Evolutionary conservation across 2,888 invertebrate genomes (phyloP), one percentile per base, ranked within the genome.

Genomic region (Stenotaenia linearis): DNA sequence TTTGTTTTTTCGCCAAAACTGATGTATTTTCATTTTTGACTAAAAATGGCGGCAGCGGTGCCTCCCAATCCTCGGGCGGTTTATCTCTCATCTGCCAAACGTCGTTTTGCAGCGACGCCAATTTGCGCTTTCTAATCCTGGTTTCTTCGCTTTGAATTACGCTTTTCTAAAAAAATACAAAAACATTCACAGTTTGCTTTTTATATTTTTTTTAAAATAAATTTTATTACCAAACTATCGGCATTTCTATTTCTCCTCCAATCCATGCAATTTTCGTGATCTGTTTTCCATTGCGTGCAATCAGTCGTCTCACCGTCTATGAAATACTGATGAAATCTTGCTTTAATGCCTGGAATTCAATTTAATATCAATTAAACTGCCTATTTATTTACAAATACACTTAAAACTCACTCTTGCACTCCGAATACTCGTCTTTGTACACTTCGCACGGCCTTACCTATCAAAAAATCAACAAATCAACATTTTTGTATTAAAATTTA

Each of bases 321-420:
- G 85, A 95, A 97, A 85, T 94, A 92, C 86, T 96, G 96, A 85
- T 96, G 92, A 83, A 96, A 94, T 82, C 95, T 89, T 0, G 89
- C 92, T 86, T 87, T 90, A 23, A 93, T 87, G 83, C 77, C 77
- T 77, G 30, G 9, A 30, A 18, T 35, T 23, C 7, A 32, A 37
- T 15, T 30, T n/a, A 23, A 75, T 23, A 23, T 30, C n/a, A 75
- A 75, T 28, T 21, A n/a, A 56, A 56, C n/a, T 18, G 3, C 1
- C 1, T 15, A n/a, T 18, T 61, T 7, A 61, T 75, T 30, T 75
- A 25, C 25, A 75, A 30, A 12, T 25, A n/a, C 4, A 75, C 1
- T 21, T n/a, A 9, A 12, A 9, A n/a, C 32, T 15, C 35, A 77
- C 92, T 77, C 35, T 77, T 77, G 35, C 96, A 96, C 82, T 95